Conservation (phyloP, 2,888 invertebrate species). For the Ophraella communa region DNA sequence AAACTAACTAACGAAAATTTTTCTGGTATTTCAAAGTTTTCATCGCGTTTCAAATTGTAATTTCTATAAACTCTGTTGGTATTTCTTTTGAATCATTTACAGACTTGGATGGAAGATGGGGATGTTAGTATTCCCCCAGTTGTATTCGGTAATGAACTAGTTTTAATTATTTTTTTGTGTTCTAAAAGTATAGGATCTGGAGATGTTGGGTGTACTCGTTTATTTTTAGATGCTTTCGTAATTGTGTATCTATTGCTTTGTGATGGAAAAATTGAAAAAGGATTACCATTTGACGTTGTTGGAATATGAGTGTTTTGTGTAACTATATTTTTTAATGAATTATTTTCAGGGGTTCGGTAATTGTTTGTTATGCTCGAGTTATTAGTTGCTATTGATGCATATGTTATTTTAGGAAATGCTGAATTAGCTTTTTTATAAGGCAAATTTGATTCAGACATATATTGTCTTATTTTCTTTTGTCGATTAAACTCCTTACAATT, state of each 20-base stretch:
- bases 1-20: background rate
- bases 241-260: background rate
- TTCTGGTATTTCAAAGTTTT: background rate
- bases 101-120: too few species aligned
- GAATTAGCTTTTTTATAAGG: slow-evolving; percentile 1
- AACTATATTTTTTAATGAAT: too few species aligned
- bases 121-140: background rate
- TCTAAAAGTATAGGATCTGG: background rate
- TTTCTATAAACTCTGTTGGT: background rate
- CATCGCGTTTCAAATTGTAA: background rate
- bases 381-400: slow-evolving; percentile 9
- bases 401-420: slow-evolving; percentile 11
- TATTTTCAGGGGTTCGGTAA: background rate
- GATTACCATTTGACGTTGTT: too few species aligned
- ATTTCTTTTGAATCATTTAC: background rate
- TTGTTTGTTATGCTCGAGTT: background rate
- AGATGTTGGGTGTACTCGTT: background rate
- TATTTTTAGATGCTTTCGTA: background rate
- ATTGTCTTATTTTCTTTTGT: slow-evolving; percentile 8
- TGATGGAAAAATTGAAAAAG: too few species aligned
- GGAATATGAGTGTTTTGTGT: too few species aligned
- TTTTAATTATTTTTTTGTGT: slow-evolving; percentile 1
- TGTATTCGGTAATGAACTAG: background rate
- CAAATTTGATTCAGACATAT: too few species aligned
- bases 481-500: slow-evolving; percentile 7